Base-by-base conservation (phyloP, 1,140 invertebrate genomes). In the Zaprionus ornatus region DNA sequence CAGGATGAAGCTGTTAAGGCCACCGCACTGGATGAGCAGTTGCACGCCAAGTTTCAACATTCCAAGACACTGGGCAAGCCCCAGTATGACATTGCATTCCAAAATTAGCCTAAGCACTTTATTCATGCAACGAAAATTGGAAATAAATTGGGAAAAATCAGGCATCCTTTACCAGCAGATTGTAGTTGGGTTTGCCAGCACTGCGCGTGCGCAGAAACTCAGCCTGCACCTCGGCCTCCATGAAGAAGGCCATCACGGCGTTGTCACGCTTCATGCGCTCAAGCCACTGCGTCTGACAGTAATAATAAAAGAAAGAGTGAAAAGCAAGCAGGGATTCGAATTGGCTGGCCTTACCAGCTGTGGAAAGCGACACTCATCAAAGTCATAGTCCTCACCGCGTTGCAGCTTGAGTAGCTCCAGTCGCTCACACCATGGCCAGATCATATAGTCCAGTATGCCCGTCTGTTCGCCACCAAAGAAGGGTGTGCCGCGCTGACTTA, bases 361-460 rank as follows among this genome's bases (percentile, higher is more conserved):
- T 12, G 74, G 77, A 56, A 93, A 93, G 37, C 92, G 92, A n/a
- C 74, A 62, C 57, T 90, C 76, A 74, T 93, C 92, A 27, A 80
- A 86, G 65, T 91, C 77, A 42, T 92, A 93, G 21, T 93, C 92
- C 27, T 84, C 85, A 9, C 77, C 91, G 1, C 91, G 77, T 32
- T 92, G 80, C 27, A 91, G 68, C 37, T 90, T 82, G 0, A 93
- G 74, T 45, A 92, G 78, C 50, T 88, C 92, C 10, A 87, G 69
- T 21, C 96, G 94, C 91, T 98, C 97, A 82, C 96, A 96, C 96
- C 96, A 98, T 4, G 97, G 97, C 97, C 97, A 98, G 57, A 98
- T 96, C 96, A 97, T 97, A 68, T 97, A 96, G 91, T 98, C 97
- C n/a, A 96, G 93, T 94, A 97, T 97, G 17, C 96, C 96, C 3